These are phyloP conservation scores for Scaptomyza pallida DNA, from an alignment of 1,140 invertebrate genomes.

Conservation along the genomic window DNA sequence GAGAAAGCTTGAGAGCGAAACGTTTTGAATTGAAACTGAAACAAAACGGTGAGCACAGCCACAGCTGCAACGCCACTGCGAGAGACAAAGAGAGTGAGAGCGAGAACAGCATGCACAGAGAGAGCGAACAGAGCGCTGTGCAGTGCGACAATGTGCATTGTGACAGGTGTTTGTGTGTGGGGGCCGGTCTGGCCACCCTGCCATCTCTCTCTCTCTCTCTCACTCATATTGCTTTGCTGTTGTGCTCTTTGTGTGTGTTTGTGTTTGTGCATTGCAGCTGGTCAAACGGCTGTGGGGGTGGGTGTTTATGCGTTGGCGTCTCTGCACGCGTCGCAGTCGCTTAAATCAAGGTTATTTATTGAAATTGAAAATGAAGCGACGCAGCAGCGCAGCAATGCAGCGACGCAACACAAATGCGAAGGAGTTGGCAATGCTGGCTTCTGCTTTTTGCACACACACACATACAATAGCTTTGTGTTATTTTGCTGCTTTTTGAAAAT, in stretches of 20 bases:
- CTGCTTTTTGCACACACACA: conserved; percentile 3
- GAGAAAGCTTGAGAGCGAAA: conserved; percentile 52
- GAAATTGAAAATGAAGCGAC: conserved; percentile 79
- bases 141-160: conserved; percentile 37
- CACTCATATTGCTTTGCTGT: not conserved
- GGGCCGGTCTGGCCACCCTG: conserved; percentile 58
- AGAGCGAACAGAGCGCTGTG: conserved; percentile 31
- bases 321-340: conserved; percentile 58
- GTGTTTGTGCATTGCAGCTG: conserved; percentile 61
- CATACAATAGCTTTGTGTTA: too few species aligned
- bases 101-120: not conserved
- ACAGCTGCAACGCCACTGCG: conserved; percentile 44
- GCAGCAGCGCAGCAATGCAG: conserved; percentile 49
- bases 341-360: conserved; percentile 83
- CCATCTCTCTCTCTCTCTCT: conserved; percentile 31
- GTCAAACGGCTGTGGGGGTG: conserved; percentile 64
- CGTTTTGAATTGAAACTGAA: conserved; percentile 56
- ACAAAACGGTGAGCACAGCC: conserved; percentile 38
- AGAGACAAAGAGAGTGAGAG: conserved; percentile 28
- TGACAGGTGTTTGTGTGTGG: conserved; percentile 79
- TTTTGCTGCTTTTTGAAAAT: not conserved
- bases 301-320: conserved; percentile 43
- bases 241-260: conserved; percentile 21
- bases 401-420: conserved; percentile 2
- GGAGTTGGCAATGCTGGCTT: conserved; percentile 4